These are phyloP conservation scores for Micromussa lordhowensis DNA, from an alignment of 92 coral and sea anemone species.

Conservation along the genomic window DNA sequence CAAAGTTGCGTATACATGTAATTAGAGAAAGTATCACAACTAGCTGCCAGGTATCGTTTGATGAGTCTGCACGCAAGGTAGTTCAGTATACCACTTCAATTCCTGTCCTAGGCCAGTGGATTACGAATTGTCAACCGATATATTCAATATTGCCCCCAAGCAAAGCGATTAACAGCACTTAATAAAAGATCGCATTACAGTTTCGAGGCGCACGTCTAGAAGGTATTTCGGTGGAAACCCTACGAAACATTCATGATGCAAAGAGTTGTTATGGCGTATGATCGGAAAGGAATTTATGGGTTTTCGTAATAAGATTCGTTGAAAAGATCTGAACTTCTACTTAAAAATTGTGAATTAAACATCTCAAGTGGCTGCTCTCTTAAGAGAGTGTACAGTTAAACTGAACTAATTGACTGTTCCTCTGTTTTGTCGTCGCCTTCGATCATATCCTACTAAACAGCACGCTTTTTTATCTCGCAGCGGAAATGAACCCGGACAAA, in stretches of 20 bases:
- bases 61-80: not conserved
- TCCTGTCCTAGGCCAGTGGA: not conserved
- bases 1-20: no score
- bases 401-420: not conserved
- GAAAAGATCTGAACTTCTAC: not conserved
- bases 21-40: no score
- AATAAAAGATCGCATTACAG: not conserved
- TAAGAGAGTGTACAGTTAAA: not conserved
- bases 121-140: not conserved
- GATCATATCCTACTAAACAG: slow-evolving; percentile 1
- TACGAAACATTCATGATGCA: no score
- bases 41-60: no score
- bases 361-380: not conserved
- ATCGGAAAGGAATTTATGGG: not conserved
- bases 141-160: not conserved
- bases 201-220: not conserved
- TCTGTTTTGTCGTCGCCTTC: not conserved
- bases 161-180: not conserved
- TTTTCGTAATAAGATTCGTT: not conserved
- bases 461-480: not conserved
- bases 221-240: not conserved
- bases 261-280: not conserved
- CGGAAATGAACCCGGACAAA: not conserved
- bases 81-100: not conserved
- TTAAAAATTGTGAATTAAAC: not conserved